phyloP scores from a whole-genome alignment of 2,888 invertebrate genomes.

The Rhyacophila evoluta region DNA sequence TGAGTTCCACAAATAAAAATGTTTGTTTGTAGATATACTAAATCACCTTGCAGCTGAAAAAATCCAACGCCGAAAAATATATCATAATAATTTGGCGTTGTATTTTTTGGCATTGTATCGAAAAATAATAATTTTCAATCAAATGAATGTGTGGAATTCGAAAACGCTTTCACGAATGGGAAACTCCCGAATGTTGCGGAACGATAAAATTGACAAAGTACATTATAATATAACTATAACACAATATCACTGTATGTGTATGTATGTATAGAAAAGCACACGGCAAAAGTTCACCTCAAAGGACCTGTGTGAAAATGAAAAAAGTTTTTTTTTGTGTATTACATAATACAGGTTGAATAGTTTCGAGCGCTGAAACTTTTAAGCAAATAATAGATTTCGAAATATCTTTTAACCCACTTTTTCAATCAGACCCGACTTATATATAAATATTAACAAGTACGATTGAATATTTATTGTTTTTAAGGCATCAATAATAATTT shows the following conservation, averaged over 20 bases:
- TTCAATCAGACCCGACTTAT: too few species aligned
- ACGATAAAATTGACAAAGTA: constrained; percentile 24
- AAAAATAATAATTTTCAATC: constrained; percentile 20
- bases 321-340: constrained; percentile 44
- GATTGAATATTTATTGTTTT: too few species aligned
- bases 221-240: too few species aligned
- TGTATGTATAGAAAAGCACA: not conserved
- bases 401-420: too few species aligned
- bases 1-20: not conserved
- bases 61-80: not conserved
- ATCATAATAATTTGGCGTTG: not conserved
- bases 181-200: not conserved
- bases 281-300: constrained; percentile 33
- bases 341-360: constrained; percentile 32
- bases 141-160: not conserved
- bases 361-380: constrained; percentile 36
- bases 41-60: not conserved
- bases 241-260: too few species aligned
- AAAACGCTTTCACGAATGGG: constrained; percentile 10
- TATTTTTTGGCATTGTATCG: constrained; percentile 4
- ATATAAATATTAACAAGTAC: too few species aligned
- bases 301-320: constrained; percentile 51
- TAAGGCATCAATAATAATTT: too few species aligned
- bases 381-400: constrained; percentile 45
- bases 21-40: not conserved